Evolutionary conservation across 2,113 vertebrate genomes (phyloP).

Genomic region (Xiphophorus couchianus): DNA sequence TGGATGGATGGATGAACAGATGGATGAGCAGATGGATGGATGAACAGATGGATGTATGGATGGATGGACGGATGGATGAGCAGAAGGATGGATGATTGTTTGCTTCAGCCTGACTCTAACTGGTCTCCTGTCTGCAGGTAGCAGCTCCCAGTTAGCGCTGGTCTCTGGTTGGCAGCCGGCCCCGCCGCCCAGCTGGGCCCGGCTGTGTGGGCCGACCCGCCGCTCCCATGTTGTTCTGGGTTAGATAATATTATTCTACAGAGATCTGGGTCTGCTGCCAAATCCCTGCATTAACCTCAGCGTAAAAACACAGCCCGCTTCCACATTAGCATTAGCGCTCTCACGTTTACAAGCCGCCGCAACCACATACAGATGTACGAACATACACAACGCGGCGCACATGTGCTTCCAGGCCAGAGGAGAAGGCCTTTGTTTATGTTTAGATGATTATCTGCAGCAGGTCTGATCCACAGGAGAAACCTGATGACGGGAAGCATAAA

Average conservation of each 20-base stretch:
- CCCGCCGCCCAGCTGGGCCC: constrained; percentile 66
- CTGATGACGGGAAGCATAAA: constrained; percentile 46
- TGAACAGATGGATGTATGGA: no score
- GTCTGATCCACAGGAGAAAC: constrained; percentile 36
- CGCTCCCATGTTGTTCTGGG: constrained; percentile 66
- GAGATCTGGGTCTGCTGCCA: constrained; percentile 65
- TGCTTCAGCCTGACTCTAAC: neutral
- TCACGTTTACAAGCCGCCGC: constrained; percentile 6
- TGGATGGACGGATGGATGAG: no score
- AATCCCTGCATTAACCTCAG: constrained; percentile 56
- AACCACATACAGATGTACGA: neutral
- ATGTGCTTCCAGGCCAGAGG: constrained; percentile 30
- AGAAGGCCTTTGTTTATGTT: constrained; percentile 24
- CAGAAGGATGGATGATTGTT: neutral
- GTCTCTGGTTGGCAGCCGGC: constrained; percentile 58
- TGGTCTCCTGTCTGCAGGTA: neutral
- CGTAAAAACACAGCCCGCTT: constrained; percentile 39
- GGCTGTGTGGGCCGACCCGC: constrained; percentile 63
- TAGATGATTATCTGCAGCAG: constrained; percentile 49
- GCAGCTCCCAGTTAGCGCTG: neutral
- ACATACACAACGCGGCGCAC: constrained; percentile 11
- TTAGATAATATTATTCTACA: constrained; percentile 80
- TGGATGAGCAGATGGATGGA: no score
- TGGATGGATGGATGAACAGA: no score
- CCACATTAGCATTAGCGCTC: constrained; percentile 23